A percentile compares a stretch with the other conserved stretches of the same genome.
These are phyloP conservation scores for Seira sanloemensis DNA, from an alignment of 2,888 invertebrate genomes.

Conservation along the genomic window DNA sequence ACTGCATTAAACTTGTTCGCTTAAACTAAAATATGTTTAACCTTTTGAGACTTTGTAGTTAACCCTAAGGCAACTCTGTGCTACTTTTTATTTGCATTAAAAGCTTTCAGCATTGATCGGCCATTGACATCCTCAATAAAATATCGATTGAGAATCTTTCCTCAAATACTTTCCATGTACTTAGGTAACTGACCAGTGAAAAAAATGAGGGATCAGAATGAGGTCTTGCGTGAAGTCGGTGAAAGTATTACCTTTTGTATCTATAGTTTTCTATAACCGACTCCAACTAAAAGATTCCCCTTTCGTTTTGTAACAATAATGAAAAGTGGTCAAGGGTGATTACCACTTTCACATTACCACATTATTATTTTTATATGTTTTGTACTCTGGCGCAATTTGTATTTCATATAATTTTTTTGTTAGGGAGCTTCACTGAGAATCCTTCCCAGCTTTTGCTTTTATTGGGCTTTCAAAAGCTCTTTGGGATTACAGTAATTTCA, in stretches of 20 bases:
- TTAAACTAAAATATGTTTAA: too few species aligned
- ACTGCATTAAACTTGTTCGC: too few species aligned
- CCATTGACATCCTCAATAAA: constrained; percentile 55
- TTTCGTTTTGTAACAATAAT: constrained; percentile 15
- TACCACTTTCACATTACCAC: constrained; percentile 54
- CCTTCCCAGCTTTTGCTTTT: neutral
- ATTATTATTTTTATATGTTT: neutral
- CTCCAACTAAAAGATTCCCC: constrained; percentile 15
- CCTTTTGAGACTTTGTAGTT: too few species aligned
- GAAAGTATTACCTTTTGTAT: constrained; percentile 17
- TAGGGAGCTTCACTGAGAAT: neutral
- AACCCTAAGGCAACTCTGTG: too few species aligned
- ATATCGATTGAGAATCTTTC: constrained; percentile 50
- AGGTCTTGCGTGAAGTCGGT: constrained; percentile 15
- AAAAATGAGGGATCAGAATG: constrained; percentile 26
- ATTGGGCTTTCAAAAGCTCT: neutral
- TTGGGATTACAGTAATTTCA: constrained; percentile 23
- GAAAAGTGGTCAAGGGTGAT: constrained; percentile 58
- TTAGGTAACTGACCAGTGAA: neutral
- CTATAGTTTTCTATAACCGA: constrained; percentile 13
- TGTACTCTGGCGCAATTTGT: neutral
- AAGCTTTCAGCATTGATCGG: constrained; percentile 15
- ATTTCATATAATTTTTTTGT: neutral
- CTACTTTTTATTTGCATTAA: too few species aligned
- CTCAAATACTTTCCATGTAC: constrained; percentile 18